Conservation (phyloP, 2,888 invertebrate genomes). For the Salpingus planirostris region DNA sequence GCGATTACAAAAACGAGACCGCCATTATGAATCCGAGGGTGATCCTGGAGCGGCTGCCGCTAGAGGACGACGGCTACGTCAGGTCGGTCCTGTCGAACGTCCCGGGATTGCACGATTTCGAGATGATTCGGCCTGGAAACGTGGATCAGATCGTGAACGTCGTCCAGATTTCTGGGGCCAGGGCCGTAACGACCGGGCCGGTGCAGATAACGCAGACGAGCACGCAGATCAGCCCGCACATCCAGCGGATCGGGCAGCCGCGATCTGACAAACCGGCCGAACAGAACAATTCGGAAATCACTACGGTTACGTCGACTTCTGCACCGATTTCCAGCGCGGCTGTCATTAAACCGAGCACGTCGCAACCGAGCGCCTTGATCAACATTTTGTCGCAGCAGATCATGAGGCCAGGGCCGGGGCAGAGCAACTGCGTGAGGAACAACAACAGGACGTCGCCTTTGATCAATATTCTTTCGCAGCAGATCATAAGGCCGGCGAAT, state of each 20-base stretch:
- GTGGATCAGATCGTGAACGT: conserved; percentile 38
- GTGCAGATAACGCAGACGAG: conserved; percentile 35
- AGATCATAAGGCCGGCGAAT: conserved; percentile 33
- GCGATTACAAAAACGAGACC: no score
- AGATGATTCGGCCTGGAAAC: conserved; percentile 50
- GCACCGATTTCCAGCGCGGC: conserved; percentile 13
- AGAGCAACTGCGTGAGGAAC: conserved; percentile 25
- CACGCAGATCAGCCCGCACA: conserved; percentile 43
- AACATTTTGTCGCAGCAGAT: conserved; percentile 48
- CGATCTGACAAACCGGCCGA: conserved; percentile 32
- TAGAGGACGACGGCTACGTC: conserved; percentile 12
- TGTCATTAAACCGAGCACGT: conserved; percentile 29
- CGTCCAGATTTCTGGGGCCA: conserved; percentile 37
- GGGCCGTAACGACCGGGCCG: conserved; percentile 25
- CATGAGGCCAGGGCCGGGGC: conserved; percentile 39
- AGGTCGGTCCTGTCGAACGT: conserved; percentile 42
- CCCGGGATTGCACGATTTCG: conserved; percentile 50
- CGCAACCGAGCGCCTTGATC: conserved; percentile 42
- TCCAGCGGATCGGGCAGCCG: conserved; percentile 43
- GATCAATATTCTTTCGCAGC: conserved; percentile 40
- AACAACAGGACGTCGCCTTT: conserved; percentile 31
- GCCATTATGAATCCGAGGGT: conserved; percentile 12
- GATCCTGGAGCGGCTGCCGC: conserved; percentile 15
- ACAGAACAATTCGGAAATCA: conserved; percentile 16
- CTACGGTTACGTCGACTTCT: conserved; percentile 18